Evolutionary conservation across 2,113 vertebrate species (phyloP).

Genomic region (Natator depressus): DNA sequence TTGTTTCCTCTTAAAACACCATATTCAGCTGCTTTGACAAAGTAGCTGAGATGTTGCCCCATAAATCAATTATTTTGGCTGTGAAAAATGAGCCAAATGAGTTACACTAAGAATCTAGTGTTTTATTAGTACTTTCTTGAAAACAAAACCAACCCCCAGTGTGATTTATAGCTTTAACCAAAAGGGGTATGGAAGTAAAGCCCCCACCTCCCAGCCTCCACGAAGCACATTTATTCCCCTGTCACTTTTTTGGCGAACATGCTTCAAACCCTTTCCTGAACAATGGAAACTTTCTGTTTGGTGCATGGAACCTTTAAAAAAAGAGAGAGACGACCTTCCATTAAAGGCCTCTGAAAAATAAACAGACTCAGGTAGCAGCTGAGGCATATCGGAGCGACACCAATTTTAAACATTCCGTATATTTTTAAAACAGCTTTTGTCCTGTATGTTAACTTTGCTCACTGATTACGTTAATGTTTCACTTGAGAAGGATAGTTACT

Average conservation of each 20-base stretch:
- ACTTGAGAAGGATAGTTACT: background rate
- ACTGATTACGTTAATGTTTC: background rate
- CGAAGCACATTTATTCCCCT: slow-evolving; percentile 67
- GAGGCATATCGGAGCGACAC: slow-evolving; percentile 39
- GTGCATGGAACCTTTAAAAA: slow-evolving; percentile 38
- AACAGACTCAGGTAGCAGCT: slow-evolving; percentile 72
- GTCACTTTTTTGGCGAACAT: slow-evolving; percentile 71
- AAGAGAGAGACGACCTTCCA: slow-evolving; percentile 42
- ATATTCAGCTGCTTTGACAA: slow-evolving; percentile 32
- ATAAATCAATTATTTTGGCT: slow-evolving; percentile 71
- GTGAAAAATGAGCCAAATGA: slow-evolving; percentile 72
- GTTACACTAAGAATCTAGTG: slow-evolving; percentile 69
- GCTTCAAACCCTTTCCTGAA: slow-evolving; percentile 55
- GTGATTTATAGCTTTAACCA: slow-evolving; percentile 73
- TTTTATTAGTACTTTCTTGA: slow-evolving; percentile 70
- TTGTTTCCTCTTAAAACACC: background rate
- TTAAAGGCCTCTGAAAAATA: slow-evolving; percentile 64
- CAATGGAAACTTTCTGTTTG: slow-evolving; percentile 73
- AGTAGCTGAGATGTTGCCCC: slow-evolving; percentile 2
- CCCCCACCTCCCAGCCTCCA: slow-evolving; percentile 47
- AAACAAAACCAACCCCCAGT: slow-evolving; percentile 65
- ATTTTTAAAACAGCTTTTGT: background rate
- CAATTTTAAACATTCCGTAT: background rate
- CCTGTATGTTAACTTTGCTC: background rate
- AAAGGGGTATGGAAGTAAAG: slow-evolving; percentile 67